These are phyloP conservation scores for Plutella xylostella DNA, from an alignment of 2,888 invertebrate genomes.

Conservation along the genomic window DNA sequence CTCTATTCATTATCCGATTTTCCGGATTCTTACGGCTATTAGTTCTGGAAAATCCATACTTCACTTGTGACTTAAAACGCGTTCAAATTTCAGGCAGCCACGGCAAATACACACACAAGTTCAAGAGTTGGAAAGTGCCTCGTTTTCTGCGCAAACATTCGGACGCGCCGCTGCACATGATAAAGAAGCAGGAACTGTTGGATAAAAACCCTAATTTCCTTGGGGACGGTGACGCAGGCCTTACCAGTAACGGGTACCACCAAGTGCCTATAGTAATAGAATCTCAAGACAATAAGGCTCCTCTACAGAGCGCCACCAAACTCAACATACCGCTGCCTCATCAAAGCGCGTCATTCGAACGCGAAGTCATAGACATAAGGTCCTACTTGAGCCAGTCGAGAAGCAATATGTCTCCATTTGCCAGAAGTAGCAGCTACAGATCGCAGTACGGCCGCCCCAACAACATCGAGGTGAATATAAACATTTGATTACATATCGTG, in stretches of 20 bases:
- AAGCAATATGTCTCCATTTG: conserved; percentile 78
- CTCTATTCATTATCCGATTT: no score
- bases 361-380: conserved; percentile 76
- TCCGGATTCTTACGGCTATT: no score
- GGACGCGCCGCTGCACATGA: conserved; percentile 60
- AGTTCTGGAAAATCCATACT: no score
- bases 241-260: conserved; percentile 67
- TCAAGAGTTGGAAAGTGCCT: conserved; percentile 78
- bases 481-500: no score
- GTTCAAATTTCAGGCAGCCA: conserved; percentile 61
- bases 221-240: conserved; percentile 41
- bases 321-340: conserved; percentile 59
- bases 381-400: conserved; percentile 80
- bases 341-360: conserved; percentile 65
- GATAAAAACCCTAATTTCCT: conserved; percentile 45
- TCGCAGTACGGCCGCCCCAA: conserved; percentile 75
- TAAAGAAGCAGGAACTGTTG: conserved; percentile 51
- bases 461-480: conserved; percentile 53
- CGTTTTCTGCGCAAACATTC: conserved; percentile 74
- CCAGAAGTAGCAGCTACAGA: conserved; percentile 77
- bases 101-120: conserved; percentile 67
- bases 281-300: conserved; percentile 52
- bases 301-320: conserved; percentile 41
- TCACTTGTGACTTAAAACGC: background rate
- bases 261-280: conserved; percentile 76